Conservation (phyloP, 2,113 vertebrate genomes). For the Clupea harengus region DNA sequence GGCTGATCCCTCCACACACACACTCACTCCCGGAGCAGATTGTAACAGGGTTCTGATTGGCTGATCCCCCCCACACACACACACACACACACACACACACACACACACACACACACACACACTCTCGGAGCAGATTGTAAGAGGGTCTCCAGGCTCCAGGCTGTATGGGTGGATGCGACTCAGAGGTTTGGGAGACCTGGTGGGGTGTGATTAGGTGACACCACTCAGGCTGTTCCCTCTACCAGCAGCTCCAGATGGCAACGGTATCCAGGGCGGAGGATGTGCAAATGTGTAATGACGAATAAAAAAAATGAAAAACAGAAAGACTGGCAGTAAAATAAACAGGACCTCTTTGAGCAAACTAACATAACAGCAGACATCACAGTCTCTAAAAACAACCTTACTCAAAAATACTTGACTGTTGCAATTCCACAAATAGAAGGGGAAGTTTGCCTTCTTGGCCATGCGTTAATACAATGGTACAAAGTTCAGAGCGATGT, state of each 20-base stretch:
- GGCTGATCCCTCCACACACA: background rate
- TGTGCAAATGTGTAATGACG: background rate
- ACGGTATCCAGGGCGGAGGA: background rate
- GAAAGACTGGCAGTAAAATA: background rate
- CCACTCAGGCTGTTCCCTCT: slow-evolving; percentile 2
- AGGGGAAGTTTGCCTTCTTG: background rate
- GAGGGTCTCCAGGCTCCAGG: background rate
- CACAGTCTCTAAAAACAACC: background rate
- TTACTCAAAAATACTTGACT: background rate
- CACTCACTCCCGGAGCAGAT: background rate
- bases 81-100: background rate
- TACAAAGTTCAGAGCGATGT: background rate
- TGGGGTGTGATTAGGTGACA: background rate
- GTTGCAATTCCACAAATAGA: background rate
- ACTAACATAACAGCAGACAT: background rate
- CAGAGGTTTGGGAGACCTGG: background rate
- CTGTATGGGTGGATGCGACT: background rate
- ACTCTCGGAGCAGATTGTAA: background rate
- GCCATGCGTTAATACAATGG: background rate
- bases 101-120: background rate
- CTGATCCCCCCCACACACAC: background rate
- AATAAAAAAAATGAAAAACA: background rate
- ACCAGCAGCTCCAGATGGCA: background rate
- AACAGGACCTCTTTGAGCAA: background rate
- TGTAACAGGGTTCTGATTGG: background rate